A percentile compares a stretch with the other conserved stretches of the same genome.
Evolutionary conservation across 2,888 invertebrate species (phyloP).

Genomic region (Habrosyne pyritoides): DNA sequence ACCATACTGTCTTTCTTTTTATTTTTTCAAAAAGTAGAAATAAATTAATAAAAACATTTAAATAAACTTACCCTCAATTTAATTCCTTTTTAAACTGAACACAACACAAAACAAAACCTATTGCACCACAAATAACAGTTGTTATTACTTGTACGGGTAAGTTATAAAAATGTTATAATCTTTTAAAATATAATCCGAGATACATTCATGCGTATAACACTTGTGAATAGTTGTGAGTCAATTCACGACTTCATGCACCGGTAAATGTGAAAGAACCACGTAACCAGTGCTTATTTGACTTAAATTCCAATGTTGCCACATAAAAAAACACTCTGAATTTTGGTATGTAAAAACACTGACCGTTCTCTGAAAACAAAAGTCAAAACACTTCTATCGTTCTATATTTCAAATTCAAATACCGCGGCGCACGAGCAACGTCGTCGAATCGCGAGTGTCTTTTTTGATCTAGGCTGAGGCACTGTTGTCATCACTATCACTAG

Average conservation of each 20-base stretch:
- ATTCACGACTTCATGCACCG: slow-evolving; percentile 39
- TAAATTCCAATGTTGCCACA: slow-evolving; percentile 48
- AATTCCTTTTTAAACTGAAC: not conserved
- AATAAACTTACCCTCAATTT: not conserved
- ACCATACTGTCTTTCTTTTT: not conserved
- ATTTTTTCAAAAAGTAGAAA: not conserved
- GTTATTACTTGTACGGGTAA: not conserved
- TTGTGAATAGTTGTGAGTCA: slow-evolving; percentile 15
- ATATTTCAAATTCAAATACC: slow-evolving; percentile 48
- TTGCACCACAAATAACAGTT: not conserved
- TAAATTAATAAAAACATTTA: not conserved
- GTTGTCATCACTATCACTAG: slow-evolving; percentile 42
- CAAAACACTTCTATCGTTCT: slow-evolving; percentile 24
- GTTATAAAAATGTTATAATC: not conserved
- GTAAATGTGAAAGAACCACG: slow-evolving; percentile 52
- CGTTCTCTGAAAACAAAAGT: slow-evolving; percentile 12
- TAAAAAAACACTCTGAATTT: slow-evolving; percentile 34
- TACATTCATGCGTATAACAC: slow-evolving; percentile 4
- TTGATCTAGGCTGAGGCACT: slow-evolving; percentile 50
- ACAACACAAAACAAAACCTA: not conserved
- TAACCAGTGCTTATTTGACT: slow-evolving; percentile 39
- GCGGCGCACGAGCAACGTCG: slow-evolving; percentile 58
- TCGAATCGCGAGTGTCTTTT: slow-evolving; percentile 49
- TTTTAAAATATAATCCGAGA: not conserved
- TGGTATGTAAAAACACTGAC: slow-evolving; percentile 32